Evolutionary conservation across 2,113 vertebrate species (phyloP), one percentile per base, ranked within the genome.

Genomic region (Phoenicopterus ruber): DNA sequence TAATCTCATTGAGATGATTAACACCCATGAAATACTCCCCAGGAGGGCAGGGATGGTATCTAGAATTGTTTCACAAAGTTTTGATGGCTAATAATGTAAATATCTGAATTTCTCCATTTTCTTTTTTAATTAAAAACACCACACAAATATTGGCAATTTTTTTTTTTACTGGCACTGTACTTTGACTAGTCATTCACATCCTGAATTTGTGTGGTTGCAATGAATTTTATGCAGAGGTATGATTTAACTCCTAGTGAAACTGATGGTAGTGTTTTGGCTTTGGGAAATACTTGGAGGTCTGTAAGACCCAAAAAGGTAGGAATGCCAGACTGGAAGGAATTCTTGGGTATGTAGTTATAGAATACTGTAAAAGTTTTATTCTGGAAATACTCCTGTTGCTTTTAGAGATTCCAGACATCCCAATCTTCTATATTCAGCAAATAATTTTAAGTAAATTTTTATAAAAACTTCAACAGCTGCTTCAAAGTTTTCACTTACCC

Each of bases 401-500:
- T 80, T 81, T 63, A 81, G 58, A 62, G 8, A 62, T 82, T 82
- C 31, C 25, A 72, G 17, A 66, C 63, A 67, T 40, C 26, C 12
- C 11, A 13, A 16, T 83, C 42, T 84, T 85, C 36, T 84, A 44
- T 46, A 16, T 3, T 92, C n/a, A 69, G 49, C 13, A 94, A 42
- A 50, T 62, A 69, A 55, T 50, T 93, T 49, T 18, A 52, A 5
- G 3, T 58, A 28, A 14, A 16, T 7, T 66, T 59, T 77, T 44
- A 31, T 17, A 46, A 42, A 50, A 79, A 18, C 7, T 87, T 62
- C 15, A 62, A 1, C 7, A 54, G 26, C 8, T 32, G 20, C 69
- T 50, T 50, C 16, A 13, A 49, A 47, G 42, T 38, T 94, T 62
- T 78, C 20, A 93, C 97, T 97, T 93, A 97, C 95, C 7, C 52